These are phyloP conservation scores for Cynaeus angustus DNA, from an alignment of 2,888 invertebrate genomes.

Conservation along the genomic window DNA sequence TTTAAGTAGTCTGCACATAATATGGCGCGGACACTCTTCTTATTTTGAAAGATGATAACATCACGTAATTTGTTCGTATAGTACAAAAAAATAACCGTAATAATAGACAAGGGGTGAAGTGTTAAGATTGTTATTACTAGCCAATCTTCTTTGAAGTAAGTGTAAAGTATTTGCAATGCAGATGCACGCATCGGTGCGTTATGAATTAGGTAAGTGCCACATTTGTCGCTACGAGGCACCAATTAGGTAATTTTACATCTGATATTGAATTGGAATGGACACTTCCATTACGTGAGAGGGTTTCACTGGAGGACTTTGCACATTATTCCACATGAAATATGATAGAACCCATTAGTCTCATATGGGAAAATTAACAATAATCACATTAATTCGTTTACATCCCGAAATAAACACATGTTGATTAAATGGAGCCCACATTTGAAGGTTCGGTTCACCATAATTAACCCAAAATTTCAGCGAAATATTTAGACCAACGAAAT, in stretches of 20 bases:
- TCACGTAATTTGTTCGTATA: constrained; percentile 33
- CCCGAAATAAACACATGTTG: constrained; percentile 11
- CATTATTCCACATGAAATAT: constrained; percentile 34
- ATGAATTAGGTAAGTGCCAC: not conserved
- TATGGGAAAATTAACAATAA: constrained; percentile 29
- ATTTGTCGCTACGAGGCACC: constrained; percentile 31
- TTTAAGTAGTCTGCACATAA: constrained; percentile 52
- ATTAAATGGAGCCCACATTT: constrained; percentile 3
- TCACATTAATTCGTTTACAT: constrained; percentile 24
- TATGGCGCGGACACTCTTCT: constrained; percentile 29
- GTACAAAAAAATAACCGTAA: constrained; percentile 26
- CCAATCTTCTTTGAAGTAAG: constrained; percentile 7
- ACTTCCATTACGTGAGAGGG: constrained; percentile 44
- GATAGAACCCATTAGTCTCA: constrained; percentile 40
- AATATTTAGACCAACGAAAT: too few relatives aligned
- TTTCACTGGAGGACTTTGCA: constrained; percentile 10
- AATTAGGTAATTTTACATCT: constrained; percentile 46
- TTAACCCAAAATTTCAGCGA: too few relatives aligned
- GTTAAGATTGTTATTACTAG: not conserved
- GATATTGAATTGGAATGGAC: constrained; percentile 44
- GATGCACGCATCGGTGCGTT: constrained; percentile 19
- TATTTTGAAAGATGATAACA: constrained; percentile 42
- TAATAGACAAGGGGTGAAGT: constrained; percentile 18
- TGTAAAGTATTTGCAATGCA: constrained; percentile 21
- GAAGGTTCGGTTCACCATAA: too few relatives aligned